phyloP scores from a whole-genome alignment of 2,797 vertebrate genomes.

The Cyprinella venusta region DNA sequence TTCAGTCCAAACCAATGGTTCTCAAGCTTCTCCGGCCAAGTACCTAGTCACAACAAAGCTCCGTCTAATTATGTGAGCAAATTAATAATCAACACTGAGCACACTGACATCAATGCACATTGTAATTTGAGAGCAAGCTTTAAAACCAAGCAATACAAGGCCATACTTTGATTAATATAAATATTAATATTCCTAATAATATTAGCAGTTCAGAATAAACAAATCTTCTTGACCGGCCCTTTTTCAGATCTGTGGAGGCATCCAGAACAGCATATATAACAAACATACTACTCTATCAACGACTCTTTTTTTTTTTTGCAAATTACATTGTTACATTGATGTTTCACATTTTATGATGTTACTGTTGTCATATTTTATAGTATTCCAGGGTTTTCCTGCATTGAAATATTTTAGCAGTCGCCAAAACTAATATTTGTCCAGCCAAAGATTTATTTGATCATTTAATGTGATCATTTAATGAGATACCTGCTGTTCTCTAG shows the following conservation, averaged over 20 bases:
- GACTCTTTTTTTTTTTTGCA: background rate
- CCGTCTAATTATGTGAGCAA: constrained; percentile 7
- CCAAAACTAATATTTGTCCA: too few relatives aligned
- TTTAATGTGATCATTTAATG: too few relatives aligned
- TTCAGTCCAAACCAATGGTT: constrained; percentile 5
- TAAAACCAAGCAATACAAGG: background rate
- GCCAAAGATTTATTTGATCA: too few relatives aligned
- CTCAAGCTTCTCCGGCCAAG: constrained; percentile 5
- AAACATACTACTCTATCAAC: background rate
- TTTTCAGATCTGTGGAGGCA: background rate
- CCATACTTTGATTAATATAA: background rate
- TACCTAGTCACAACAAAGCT: constrained; percentile 23
- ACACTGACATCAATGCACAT: background rate
- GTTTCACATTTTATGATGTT: background rate
- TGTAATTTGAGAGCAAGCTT: background rate
- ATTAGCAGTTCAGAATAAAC: background rate
- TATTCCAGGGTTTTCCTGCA: too few relatives aligned
- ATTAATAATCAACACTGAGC: constrained; percentile 1
- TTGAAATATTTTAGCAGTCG: too few relatives aligned
- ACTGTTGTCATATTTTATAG: background rate
- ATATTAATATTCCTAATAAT: background rate
- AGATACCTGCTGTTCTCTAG: too few relatives aligned
- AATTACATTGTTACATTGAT: background rate
- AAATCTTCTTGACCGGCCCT: background rate
- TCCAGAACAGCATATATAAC: background rate